Conservation (phyloP, 2,113 vertebrate species). For the Rallus limicola region DNA sequence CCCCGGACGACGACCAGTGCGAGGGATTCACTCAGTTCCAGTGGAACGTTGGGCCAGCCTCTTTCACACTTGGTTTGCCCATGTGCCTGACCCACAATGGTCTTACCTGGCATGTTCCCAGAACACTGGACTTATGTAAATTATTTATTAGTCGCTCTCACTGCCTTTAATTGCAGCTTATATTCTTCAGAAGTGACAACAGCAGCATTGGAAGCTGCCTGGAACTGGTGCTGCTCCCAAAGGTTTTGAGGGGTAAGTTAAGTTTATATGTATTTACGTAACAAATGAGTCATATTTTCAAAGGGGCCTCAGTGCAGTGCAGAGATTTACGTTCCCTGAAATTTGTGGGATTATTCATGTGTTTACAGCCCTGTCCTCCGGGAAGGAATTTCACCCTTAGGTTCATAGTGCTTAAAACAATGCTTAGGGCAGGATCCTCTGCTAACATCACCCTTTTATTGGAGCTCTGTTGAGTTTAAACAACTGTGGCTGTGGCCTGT, state of each 20-base stretch:
- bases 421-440: neutral
- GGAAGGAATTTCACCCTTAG: constrained; percentile 25
- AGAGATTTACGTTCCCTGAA: constrained; percentile 14
- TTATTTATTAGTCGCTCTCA: constrained; percentile 23
- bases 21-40: neutral
- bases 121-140: neutral
- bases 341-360: constrained; percentile 24
- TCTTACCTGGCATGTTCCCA: neutral
- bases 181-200: neutral
- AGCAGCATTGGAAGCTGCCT: neutral
- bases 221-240: neutral
- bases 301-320: neutral
- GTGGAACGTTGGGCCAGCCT: neutral
- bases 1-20: neutral
- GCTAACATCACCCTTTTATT: neutral
- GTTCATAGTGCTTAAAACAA: neutral
- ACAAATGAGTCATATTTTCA: constrained; percentile 14
- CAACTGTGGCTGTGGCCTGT: neutral
- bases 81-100: neutral
- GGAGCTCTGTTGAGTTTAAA: constrained; percentile 15
- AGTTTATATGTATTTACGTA: neutral
- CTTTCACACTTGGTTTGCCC: neutral
- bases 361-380: neutral
- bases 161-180: constrained; percentile 25
- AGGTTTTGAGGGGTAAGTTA: neutral